phyloP scores from a whole-genome alignment of 2,888 invertebrate species.

The Dynastes maya region DNA sequence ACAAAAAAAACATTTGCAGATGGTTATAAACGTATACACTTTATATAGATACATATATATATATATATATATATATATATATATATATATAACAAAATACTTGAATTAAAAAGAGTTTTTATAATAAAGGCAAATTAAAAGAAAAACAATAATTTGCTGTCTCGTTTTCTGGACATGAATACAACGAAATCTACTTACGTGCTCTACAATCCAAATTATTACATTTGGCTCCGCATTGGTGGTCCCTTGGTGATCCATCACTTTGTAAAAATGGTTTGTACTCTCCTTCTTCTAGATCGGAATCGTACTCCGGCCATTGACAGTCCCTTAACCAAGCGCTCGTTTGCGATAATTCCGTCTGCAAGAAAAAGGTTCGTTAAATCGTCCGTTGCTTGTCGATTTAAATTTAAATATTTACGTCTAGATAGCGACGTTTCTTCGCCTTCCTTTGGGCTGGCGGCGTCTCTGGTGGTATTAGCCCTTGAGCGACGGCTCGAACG shows the following conservation, averaged over 20 bases:
- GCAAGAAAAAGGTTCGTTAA: constrained; percentile 61
- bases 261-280: constrained; percentile 62
- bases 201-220: constrained; percentile 65
- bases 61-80: too few species aligned
- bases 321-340: constrained; percentile 72
- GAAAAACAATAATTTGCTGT: too few species aligned
- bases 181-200: constrained; percentile 45
- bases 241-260: constrained; percentile 67
- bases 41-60: too few species aligned
- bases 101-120: too few species aligned
- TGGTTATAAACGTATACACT: too few species aligned
- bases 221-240: constrained; percentile 74
- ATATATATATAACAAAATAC: too few species aligned
- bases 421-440: constrained; percentile 69
- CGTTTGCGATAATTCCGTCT: constrained; percentile 70
- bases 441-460: constrained; percentile 74
- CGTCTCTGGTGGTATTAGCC: constrained; percentile 75
- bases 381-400: constrained; percentile 52
- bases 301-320: constrained; percentile 78
- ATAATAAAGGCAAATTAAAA: too few species aligned
- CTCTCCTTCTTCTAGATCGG: constrained; percentile 70
- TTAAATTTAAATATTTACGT: constrained; percentile 64
- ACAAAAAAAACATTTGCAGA: too few species aligned
- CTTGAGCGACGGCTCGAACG: constrained; percentile 75
- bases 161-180: not conserved